phyloP scores from a whole-genome alignment of 2,113 vertebrate species.

The Murina feae region DNA sequence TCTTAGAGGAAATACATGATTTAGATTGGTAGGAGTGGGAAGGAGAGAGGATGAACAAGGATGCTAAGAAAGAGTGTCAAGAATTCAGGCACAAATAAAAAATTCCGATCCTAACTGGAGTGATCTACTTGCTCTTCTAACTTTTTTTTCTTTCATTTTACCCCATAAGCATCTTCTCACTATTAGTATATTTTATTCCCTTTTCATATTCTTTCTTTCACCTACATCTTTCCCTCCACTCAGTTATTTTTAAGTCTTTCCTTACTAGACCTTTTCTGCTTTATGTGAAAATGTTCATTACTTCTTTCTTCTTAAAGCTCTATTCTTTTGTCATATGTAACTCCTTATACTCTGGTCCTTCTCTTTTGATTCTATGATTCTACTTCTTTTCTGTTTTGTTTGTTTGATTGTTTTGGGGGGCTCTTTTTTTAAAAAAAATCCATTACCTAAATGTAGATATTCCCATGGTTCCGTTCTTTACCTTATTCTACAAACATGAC shows the following conservation, averaged over 20 bases:
- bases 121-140: constrained; percentile 27
- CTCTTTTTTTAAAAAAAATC: not conserved
- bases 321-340: constrained; percentile 7
- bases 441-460: not conserved
- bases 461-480: constrained; percentile 18
- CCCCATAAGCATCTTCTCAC: constrained; percentile 18
- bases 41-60: not conserved
- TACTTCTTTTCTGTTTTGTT: constrained; percentile 3
- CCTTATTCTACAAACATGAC: constrained; percentile 33
- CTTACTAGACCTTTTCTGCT: constrained; percentile 1
- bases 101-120: constrained; percentile 19
- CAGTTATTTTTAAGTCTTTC: not conserved
- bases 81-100: not conserved
- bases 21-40: constrained; percentile 8
- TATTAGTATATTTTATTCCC: constrained; percentile 8
- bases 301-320: constrained; percentile 1
- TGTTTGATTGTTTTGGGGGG: not conserved
- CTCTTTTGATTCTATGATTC: not conserved
- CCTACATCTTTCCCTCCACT: not conserved
- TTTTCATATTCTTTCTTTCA: constrained; percentile 30
- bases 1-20: constrained; percentile 3
- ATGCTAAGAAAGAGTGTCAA: not conserved
- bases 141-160: not conserved
- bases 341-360: not conserved
- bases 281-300: constrained; percentile 23